Conservation (phyloP, 1,140 invertebrate species). For the Tyrophagus putrescentiae region DNA sequence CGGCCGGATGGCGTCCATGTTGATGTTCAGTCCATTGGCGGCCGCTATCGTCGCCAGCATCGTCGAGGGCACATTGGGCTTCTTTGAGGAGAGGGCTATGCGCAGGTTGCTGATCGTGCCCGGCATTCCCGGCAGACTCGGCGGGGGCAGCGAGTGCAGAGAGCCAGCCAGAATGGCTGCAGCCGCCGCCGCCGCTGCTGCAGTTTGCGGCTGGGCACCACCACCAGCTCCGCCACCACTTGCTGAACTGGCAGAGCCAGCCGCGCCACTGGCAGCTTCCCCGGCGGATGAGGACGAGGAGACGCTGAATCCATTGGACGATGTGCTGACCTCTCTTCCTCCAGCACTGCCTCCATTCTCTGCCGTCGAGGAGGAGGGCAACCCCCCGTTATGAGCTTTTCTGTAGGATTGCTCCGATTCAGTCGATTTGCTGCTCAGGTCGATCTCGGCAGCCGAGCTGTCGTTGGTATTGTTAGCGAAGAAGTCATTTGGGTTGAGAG, state of each 20-base stretch:
- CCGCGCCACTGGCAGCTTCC: no score
- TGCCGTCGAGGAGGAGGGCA: background rate
- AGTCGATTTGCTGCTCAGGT: background rate
- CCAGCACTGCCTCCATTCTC: conserved; percentile 8
- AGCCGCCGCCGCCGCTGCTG: background rate
- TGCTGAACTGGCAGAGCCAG: no score
- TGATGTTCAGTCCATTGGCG: conserved; percentile 10
- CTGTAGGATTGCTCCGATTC: no score
- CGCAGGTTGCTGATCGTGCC: conserved; percentile 13
- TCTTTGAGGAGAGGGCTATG: conserved; percentile 4
- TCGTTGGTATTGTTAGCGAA: background rate
- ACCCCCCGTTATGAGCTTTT: no score
- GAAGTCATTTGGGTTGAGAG: background rate
- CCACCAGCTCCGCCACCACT: no score
- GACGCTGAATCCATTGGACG: conserved; percentile 3
- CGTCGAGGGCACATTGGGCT: conserved; percentile 1
- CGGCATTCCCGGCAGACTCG: background rate
- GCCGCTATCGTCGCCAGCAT: conserved; percentile 14
- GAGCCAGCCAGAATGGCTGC: background rate
- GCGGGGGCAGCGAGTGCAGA: background rate
- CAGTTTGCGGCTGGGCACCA: no score
- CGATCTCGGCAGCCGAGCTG: background rate
- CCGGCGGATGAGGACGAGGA: conserved; percentile 5
- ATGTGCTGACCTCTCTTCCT: background rate
- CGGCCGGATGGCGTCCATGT: conserved; percentile 15